phyloP scores from a whole-genome alignment of 2,888 invertebrate genomes.

The Bibio marci region DNA sequence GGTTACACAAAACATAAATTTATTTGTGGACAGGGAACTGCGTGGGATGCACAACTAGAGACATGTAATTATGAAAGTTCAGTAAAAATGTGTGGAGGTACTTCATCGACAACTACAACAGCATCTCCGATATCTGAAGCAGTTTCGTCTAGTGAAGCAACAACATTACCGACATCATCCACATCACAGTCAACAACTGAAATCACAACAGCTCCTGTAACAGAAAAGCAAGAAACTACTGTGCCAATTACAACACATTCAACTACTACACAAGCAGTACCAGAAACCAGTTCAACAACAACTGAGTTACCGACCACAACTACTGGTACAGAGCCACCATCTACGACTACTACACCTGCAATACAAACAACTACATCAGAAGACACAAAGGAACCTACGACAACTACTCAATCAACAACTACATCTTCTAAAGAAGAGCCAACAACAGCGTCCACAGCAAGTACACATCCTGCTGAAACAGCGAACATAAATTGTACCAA shows the following conservation, averaged over 20 bases:
- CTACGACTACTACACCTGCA: conserved; percentile 9
- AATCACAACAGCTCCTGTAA: not conserved
- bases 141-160: conserved; percentile 8
- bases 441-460: conserved; percentile 7
- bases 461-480: conserved; percentile 3
- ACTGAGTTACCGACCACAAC: conserved; percentile 7
- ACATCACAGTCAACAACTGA: not conserved
- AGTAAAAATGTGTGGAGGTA: conserved; percentile 12
- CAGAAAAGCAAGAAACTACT: not conserved
- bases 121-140: conserved; percentile 5
- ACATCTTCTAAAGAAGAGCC: conserved; percentile 9
- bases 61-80: conserved; percentile 31
- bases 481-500: conserved; percentile 27
- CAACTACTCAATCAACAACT: conserved; percentile 1
- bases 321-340: conserved; percentile 3
- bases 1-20: conserved; percentile 33
- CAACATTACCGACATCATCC: not conserved
- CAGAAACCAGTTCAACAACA: conserved; percentile 4
- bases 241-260: conserved; percentile 4
- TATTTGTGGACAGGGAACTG: conserved; percentile 36
- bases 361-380: conserved; percentile 16
- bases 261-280: not conserved
- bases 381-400: conserved; percentile 1
- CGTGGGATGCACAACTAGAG: conserved; percentile 38
- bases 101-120: conserved; percentile 1